Percentiles rank a stretch among this genome's conserved stretches.
These are phyloP conservation scores for Drosophila virilis DNA, from an alignment of 1,140 invertebrate species.

Conservation along the genomic window DNA sequence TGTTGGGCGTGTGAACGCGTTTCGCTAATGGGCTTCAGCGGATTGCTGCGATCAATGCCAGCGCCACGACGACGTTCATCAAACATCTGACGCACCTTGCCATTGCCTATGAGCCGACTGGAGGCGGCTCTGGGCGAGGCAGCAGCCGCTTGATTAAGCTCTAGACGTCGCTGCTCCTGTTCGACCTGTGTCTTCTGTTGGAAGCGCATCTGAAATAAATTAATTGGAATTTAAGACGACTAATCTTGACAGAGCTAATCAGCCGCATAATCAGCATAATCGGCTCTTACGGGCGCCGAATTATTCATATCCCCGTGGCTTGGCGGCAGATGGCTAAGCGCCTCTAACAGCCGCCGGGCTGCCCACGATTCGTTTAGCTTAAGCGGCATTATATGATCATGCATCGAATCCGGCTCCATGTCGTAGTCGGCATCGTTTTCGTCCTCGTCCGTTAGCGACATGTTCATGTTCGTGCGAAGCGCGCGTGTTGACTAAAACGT, in stretches of 20 bases:
- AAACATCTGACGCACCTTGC: constrained; percentile 90
- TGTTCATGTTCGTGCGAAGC: constrained; percentile 48
- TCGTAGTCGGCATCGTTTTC: constrained; percentile 23
- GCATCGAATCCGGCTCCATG: constrained; percentile 22
- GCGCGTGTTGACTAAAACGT: constrained; percentile 65
- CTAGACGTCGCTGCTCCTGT: constrained; percentile 64
- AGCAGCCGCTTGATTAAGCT: constrained; percentile 35
- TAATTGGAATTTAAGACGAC: not conserved
- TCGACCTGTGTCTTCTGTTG: constrained; percentile 76
- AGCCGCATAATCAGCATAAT: not conserved
- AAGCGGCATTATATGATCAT: constrained; percentile 84
- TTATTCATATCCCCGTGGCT: constrained; percentile 42
- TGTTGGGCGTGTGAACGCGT: constrained; percentile 34
- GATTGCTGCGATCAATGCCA: constrained; percentile 92
- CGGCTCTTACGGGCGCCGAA: constrained; percentile 63
- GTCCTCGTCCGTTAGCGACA: constrained; percentile 56
- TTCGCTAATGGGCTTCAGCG: constrained; percentile 88
- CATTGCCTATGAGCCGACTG: constrained; percentile 62
- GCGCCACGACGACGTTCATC: constrained; percentile 89
- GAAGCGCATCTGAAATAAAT: constrained; percentile 76
- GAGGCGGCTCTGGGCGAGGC: constrained; percentile 33
- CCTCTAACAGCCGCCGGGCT: constrained; percentile 84
- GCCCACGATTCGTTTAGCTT: constrained; percentile 86
- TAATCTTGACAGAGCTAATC: not conserved
- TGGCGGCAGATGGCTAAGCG: constrained; percentile 72